A percentile compares a stretch with the other conserved stretches of the same genome.
Conservation (phyloP, 2,888 invertebrate genomes). For the Cetonia aurata region DNA sequence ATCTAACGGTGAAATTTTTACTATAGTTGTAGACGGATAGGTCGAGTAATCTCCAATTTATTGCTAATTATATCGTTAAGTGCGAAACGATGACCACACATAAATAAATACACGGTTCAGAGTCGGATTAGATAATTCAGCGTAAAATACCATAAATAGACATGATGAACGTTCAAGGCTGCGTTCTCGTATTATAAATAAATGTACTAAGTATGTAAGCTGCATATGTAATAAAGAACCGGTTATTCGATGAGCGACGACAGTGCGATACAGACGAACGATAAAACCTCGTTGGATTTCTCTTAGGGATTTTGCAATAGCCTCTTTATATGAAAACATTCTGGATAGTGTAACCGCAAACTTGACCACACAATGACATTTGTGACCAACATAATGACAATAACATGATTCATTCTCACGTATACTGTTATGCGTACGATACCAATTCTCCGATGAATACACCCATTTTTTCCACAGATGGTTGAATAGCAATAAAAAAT, state of each 20-base stretch:
- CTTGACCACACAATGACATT: constrained; percentile 34
- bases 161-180: constrained; percentile 26
- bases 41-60: too few species aligned
- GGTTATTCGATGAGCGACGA: constrained; percentile 9
- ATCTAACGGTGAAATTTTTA: too few species aligned
- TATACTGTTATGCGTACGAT: too few species aligned
- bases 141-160: constrained; percentile 18
- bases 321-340: constrained; percentile 3
- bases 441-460: too few species aligned
- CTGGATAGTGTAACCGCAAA: constrained; percentile 24
- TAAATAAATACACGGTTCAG: neutral
- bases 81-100: too few species aligned
- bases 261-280: constrained; percentile 1
- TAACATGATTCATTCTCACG: neutral
- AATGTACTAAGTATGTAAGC: neutral
- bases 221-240: constrained; percentile 1
- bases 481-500: too few species aligned
- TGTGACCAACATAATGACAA: constrained; percentile 24
- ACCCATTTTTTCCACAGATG: too few species aligned
- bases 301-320: constrained; percentile 11
- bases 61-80: too few species aligned
- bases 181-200: neutral
- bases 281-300: constrained; percentile 17
- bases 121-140: neutral
- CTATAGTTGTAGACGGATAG: too few species aligned